Conservation (phyloP, 2,113 vertebrate genomes). For the Tychaedon coryphoeus region DNA sequence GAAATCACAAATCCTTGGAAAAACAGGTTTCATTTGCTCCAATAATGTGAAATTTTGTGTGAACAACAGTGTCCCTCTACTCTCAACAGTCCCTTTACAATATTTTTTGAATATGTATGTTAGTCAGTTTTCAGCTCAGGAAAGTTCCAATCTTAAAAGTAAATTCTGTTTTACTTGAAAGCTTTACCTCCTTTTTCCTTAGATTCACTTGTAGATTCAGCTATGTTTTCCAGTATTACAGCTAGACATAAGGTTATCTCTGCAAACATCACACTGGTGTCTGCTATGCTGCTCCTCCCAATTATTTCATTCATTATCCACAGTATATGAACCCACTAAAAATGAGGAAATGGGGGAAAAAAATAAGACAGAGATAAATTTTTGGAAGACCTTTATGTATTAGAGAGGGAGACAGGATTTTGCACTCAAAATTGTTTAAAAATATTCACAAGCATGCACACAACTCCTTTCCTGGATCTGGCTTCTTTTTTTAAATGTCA, state of each 20-base stretch:
- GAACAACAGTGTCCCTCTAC: not conserved
- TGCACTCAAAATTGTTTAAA: not conserved
- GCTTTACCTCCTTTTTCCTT: constrained; percentile 67
- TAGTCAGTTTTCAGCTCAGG: not conserved
- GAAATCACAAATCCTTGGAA: not conserved
- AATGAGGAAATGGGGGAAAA: not conserved
- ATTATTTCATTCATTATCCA: constrained; percentile 83
- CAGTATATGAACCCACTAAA: constrained; percentile 85
- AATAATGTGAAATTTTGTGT: not conserved
- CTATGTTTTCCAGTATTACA: constrained; percentile 76
- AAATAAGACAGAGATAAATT: not conserved
- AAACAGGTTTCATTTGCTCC: not conserved
- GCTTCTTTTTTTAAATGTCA: not conserved
- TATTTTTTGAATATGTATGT: not conserved
- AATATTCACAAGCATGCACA: not conserved
- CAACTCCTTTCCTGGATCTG: not conserved
- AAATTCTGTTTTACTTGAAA: not conserved
- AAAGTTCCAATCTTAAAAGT: not conserved
- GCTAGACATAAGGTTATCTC: constrained; percentile 79
- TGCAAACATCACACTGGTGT: constrained; percentile 72
- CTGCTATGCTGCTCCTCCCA: constrained; percentile 68
- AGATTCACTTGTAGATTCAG: constrained; percentile 52
- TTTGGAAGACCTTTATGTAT: not conserved
- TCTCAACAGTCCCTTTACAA: not conserved
- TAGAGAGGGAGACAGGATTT: not conserved